Evolutionary conservation across 1,140 invertebrate species (phyloP), one percentile per base, ranked within the genome.

Genomic region (Scaptomyza graminum): DNA sequence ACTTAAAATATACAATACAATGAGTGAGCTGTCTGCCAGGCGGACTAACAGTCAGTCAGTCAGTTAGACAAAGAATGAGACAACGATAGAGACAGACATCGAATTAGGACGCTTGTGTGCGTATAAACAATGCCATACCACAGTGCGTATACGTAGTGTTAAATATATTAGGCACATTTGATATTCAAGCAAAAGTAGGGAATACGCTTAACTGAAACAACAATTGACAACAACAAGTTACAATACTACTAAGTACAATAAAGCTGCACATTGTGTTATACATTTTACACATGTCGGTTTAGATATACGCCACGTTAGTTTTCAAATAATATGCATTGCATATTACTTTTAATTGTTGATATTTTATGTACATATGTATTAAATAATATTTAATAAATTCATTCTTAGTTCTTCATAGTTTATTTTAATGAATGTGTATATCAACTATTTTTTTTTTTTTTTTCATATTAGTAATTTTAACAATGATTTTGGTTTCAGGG

Each of bases 141-240:
- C 63, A 49, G 18, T 65, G 64, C 74, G 69, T 74, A 74, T 66
- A 63, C 60, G 62, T 64, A 82, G 66, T 82, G 34, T 15, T 22
- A 62, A 46, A 64, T 61, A 55, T 61, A 68, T 68, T 22, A 6
- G 4, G 46, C 31, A 37, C 18, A 65, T 47, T 34, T 74, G 47
- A 68, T 83, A 83, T 83, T 61, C 50, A 22, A 16, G 15, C 34
- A 62, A 31, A 59, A 55, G 43, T 54, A 52, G 12, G 31, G 13
- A 8, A 39, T 67, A 69, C 69, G 74, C 69, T 74, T 65, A 51
- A 52, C 41, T 81, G 61, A 15, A 15, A 8, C 4, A 7, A 9
- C 6, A 37, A 25, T 6, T 16, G 3, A 50, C 37, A 67, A 37
- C 8, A 25, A 49, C 49, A 51, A 68, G 46, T 28, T 31, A 62